Base-by-base conservation (phyloP, 2,888 invertebrate genomes). In the Sesia bembeciformis region DNA sequence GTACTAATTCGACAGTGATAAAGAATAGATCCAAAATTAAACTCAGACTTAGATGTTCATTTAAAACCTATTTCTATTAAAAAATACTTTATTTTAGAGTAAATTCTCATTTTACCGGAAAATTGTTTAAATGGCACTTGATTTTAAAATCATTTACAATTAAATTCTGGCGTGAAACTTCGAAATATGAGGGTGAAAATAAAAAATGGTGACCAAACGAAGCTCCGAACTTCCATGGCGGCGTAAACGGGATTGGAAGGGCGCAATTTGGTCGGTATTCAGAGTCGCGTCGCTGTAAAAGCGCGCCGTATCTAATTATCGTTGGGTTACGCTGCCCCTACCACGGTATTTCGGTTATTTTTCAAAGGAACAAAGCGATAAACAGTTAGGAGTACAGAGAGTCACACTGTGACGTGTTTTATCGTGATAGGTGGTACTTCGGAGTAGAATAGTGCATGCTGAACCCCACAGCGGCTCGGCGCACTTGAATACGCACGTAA, bases 271-370 rank as follows among this genome's bases (percentile, higher is more conserved):
- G 81, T 74, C 71, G 76, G 85, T 77, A 87, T 87, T 87, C 87
- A 87, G 80, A 81, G 78, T 74, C 79, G 79, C 75, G 77, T 65
- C 76, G 72, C 81, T 83, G 86, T 86, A 86, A 88, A 87, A 88
- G 87, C 87, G 78, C 84, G 88, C 84, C 84, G 76, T 85, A 87
- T 87, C 86, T 88, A 88, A 88, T 88, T 88, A 88, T 81, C 76
- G 77, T 83, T 74, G 82, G 77, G 77, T 77, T 78, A 76, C 78
- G 71, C 67, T 58, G 66, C 68, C 70, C 69, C 64, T 77, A 78
- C 74, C 65, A 71, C 69, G 4, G 67, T 71, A 71, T 60, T 59
- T 61, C 59, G 46, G 23, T 8, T 46, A 46, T 68, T 23, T 23
- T 23, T 23, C 23, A 23, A 23, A 23, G 23, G 23, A 23, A 23